phyloP scores from a whole-genome alignment of 1,140 invertebrate species.

The Magallana gigas region DNA sequence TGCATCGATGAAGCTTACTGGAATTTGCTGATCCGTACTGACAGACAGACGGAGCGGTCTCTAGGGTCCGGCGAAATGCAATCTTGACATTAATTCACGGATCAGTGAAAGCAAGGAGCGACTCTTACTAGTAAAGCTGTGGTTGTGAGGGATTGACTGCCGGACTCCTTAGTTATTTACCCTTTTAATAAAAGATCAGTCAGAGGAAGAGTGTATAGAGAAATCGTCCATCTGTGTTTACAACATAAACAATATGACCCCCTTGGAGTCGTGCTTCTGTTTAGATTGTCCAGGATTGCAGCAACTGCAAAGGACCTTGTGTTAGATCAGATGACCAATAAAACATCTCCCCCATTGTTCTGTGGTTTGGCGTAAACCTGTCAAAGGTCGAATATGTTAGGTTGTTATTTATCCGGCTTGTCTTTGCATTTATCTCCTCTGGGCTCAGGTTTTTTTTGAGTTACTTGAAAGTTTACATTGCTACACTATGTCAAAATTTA shows the following conservation, averaged over 20 bases:
- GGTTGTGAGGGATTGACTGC: neutral
- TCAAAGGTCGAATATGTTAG: neutral
- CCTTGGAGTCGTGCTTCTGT: neutral
- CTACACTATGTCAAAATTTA: neutral
- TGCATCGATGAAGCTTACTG: neutral
- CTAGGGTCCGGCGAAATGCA: neutral
- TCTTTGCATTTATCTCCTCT: neutral
- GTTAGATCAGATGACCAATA: constrained; percentile 9
- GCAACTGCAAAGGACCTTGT: neutral
- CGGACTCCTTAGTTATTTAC: neutral
- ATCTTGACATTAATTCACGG: neutral
- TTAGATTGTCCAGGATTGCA: constrained; percentile 26
- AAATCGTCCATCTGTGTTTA: constrained; percentile 34
- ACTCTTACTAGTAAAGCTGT: neutral
- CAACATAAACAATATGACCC: neutral
- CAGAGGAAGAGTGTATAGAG: neutral
- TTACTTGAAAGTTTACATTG: constrained; percentile 21
- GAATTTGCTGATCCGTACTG: neutral
- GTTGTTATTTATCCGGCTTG: neutral
- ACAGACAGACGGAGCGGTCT: neutral
- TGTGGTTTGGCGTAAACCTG: neutral
- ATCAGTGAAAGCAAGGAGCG: neutral
- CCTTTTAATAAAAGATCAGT: neutral
- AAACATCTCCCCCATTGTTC: neutral
- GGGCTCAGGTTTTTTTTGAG: neutral